These are phyloP conservation scores for Scaptomyza graminum DNA, from an alignment of 1,140 invertebrate genomes.

Conservation along the genomic window DNA sequence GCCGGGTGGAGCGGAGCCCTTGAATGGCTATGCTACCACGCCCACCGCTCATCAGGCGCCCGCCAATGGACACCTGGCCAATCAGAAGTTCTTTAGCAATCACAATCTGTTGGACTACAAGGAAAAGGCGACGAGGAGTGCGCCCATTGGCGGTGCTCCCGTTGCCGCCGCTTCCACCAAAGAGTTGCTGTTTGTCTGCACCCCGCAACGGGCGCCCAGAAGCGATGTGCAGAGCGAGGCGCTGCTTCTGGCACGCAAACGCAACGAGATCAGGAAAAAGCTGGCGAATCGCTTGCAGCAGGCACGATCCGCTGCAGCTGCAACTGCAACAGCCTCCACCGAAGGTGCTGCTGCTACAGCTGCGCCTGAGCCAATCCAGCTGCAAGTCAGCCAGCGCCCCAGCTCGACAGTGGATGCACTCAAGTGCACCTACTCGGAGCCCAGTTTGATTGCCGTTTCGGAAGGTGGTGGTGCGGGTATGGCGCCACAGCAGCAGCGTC, in stretches of 20 bases:
- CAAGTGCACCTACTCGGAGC: conserved; percentile 80
- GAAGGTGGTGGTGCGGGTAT: conserved; percentile 49
- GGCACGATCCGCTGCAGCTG: conserved; percentile 43
- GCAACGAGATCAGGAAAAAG: conserved; percentile 77
- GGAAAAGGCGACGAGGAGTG: conserved; percentile 41
- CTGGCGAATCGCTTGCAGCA: conserved; percentile 62
- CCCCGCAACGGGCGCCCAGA: conserved; percentile 66
- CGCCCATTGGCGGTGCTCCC: conserved; percentile 36
- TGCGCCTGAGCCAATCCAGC: conserved; percentile 17
- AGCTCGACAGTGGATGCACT: conserved; percentile 44
- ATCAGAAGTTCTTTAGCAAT: conserved; percentile 82
- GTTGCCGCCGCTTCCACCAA: conserved; percentile 75
- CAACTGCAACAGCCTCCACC: conserved; percentile 1
- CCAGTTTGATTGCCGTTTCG: conserved; percentile 76
- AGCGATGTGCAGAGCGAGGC: conserved; percentile 68
- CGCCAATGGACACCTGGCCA: conserved; percentile 51
- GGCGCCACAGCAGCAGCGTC: conserved; percentile 55
- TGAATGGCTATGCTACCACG: conserved; percentile 79
- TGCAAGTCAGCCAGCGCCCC: not conserved
- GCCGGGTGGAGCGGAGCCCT: conserved; percentile 61
- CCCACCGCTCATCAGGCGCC: conserved; percentile 71
- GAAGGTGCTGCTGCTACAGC: conserved; percentile 7
- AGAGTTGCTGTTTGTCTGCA: conserved; percentile 81
- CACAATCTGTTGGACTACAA: conserved; percentile 77
- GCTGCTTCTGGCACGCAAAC: conserved; percentile 68